Percentiles rank a stretch among this genome's conserved stretches.
Conservation (phyloP, 2,797 vertebrate genomes). For the Lacerta viridis region DNA sequence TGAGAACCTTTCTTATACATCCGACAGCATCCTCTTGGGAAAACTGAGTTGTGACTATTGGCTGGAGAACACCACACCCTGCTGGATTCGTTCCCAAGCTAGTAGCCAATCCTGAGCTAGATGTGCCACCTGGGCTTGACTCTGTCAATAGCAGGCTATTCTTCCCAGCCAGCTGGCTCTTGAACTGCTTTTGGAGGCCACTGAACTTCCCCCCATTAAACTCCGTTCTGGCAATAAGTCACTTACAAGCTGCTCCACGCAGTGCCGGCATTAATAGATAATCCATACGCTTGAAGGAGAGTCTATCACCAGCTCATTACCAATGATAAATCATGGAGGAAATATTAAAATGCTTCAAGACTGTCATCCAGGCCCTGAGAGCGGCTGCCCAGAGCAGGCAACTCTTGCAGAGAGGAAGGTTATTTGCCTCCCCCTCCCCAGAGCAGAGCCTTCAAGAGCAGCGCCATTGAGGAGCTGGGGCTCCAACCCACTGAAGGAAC, state of each 20-base stretch:
- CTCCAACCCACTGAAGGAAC: not conserved
- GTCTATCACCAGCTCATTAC: slow-evolving; percentile 60
- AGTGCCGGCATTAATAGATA: slow-evolving; percentile 12
- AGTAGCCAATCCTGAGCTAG: not conserved
- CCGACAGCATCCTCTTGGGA: too few relatives aligned
- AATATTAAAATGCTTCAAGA: slow-evolving; percentile 47
- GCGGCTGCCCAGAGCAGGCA: not conserved
- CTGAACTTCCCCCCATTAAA: slow-evolving; percentile 33
- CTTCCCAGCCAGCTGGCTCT: accelerated
- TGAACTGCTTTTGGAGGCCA: not conserved
- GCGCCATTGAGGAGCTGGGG: slow-evolving; percentile 33
- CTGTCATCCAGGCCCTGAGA: not conserved
- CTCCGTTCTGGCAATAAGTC: not conserved
- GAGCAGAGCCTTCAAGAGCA: not conserved
- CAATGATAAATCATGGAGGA: slow-evolving; percentile 64
- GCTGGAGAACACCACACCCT: not conserved
- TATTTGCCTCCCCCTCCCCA: not conserved
- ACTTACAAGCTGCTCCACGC: slow-evolving; percentile 7
- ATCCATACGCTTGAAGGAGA: slow-evolving; percentile 55
- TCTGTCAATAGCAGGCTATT: not conserved
- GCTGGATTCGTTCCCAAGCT: not conserved
- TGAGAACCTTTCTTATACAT: too few relatives aligned
- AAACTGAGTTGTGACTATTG: not conserved
- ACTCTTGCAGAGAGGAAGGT: slow-evolving; percentile 33
- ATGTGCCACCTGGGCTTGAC: too few relatives aligned